Base-by-base conservation (phyloP, 2,888 invertebrate species). In the Tortricodes alternella region DNA sequence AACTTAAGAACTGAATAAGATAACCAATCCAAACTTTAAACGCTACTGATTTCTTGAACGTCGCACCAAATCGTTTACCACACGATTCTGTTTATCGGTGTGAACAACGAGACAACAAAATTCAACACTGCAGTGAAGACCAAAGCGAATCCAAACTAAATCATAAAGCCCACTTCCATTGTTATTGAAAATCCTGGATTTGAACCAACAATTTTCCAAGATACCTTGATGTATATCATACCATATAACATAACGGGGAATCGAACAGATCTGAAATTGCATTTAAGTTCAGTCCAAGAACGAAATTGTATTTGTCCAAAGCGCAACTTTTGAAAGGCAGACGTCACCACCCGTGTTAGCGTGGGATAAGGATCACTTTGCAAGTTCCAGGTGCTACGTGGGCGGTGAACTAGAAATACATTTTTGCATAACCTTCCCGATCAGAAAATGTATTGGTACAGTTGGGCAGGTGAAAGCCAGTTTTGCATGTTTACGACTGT, bases 191-290 rank as follows among this genome's bases (percentile, higher is more conserved):
- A 56, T 43, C 19, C 41, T 21, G 18, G 27, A 34, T 53, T 53
- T 35, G 39, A 39, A 53, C 46, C 38, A 16, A 39, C 49, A n/a
- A 49, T 53, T 44, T 11, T 44, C 37, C 35, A 21, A 38, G 56
- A 50, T 56, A 56, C 43, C 44, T 24, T 37, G 29, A 19, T 49
- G 34, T 53, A 43, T 39, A 37, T 44, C 29, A 56, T 38, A 56
- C 49, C 29, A 3, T 27, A 49, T 13, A 46, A 18, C 23, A 35
- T 52, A 38, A 44, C 49, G 24, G 37, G 44, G 44, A 49, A 49
- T 38, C 35, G 56, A 38, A 56, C 27, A 24, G 44, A 44, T 37
- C 37, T n/a, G 23, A n/a, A 56, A 56, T 56, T 56, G 56, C 56
- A 56, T 56, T 56, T 43, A 56, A 56, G 43, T 56, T 50, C 21